Conservation (phyloP, 2,797 vertebrate species). For the Scolopax rusticola region DNA sequence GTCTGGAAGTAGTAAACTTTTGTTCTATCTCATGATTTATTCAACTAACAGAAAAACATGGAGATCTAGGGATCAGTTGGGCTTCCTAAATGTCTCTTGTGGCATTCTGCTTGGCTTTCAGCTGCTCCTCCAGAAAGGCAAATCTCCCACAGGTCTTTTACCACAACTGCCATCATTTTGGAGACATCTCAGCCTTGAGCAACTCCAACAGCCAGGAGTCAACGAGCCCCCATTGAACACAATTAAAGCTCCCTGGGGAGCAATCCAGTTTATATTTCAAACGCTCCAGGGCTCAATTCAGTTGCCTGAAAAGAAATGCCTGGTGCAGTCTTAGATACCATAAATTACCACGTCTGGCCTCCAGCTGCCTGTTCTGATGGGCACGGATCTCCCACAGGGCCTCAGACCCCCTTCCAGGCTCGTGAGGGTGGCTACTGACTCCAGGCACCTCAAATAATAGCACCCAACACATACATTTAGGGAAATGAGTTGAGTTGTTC, state of each 20-base stretch:
- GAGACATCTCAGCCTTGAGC: not conserved
- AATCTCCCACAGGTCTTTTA: not conserved
- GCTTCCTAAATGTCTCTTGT: not conserved
- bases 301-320: not conserved
- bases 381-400: not conserved
- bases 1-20: not conserved
- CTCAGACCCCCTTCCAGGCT: not conserved
- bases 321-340: not conserved
- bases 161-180: not conserved
- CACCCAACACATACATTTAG: not conserved
- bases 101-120: not conserved
- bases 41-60: not conserved
- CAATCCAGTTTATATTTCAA: not conserved
- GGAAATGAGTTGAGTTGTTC: not conserved
- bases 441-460: not conserved
- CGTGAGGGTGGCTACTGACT: not conserved
- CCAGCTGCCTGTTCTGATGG: not conserved
- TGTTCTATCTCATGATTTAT: not conserved
- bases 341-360: not conserved
- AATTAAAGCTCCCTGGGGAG: not conserved
- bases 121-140: not conserved
- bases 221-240: not conserved
- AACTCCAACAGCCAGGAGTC: not conserved
- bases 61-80: not conserved
- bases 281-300: not conserved